Percentiles rank a stretch among this genome's conserved stretches.
These are phyloP conservation scores for Limnephilus lunatus DNA, from an alignment of 2,888 invertebrate species.

Conservation along the genomic window DNA sequence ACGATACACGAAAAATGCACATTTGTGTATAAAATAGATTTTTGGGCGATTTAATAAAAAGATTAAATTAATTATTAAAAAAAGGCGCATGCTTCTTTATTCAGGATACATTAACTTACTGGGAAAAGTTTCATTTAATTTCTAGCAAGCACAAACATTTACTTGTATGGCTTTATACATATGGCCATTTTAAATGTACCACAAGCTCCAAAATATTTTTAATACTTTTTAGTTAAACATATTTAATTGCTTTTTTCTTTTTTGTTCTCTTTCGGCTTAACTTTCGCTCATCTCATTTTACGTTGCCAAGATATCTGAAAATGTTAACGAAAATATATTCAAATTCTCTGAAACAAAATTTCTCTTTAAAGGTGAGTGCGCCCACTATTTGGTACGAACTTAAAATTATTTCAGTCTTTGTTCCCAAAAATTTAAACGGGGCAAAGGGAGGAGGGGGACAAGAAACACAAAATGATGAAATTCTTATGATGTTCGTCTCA, in stretches of 20 bases:
- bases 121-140: background rate
- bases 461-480: slow-evolving; percentile 18
- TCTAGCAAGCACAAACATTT: background rate
- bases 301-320: background rate
- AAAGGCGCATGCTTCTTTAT: too few relatives aligned
- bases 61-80: too few relatives aligned
- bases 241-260: background rate
- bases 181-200: too few relatives aligned
- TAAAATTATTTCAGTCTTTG: slow-evolving; percentile 24
- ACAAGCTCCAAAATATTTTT: too few relatives aligned
- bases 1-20: too few relatives aligned
- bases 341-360: background rate
- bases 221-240: background rate
- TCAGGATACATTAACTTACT: background rate
- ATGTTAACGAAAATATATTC: background rate
- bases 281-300: background rate
- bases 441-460: background rate
- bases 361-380: background rate
- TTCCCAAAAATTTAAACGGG: slow-evolving; percentile 23
- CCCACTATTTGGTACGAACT: background rate
- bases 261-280: background rate
- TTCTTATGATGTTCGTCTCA: slow-evolving; percentile 8
- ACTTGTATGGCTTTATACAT: background rate
- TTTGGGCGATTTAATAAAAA: too few relatives aligned
- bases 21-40: too few relatives aligned